These are phyloP conservation scores for Azemiops feae DNA, from an alignment of 2,113 vertebrate species.

Conservation along the genomic window DNA sequence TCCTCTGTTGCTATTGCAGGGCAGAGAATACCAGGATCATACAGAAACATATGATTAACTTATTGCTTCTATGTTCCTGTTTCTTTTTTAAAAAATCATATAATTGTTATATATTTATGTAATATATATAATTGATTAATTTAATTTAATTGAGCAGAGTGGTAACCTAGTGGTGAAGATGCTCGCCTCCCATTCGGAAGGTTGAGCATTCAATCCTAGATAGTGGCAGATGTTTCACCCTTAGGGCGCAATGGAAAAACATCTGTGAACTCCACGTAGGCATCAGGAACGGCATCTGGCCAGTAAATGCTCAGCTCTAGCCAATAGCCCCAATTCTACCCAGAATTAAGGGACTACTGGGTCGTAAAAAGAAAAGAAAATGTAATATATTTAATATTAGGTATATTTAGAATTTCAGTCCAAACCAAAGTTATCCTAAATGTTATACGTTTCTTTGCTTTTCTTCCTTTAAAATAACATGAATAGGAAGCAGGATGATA, in stretches of 20 bases:
- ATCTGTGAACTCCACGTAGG: background rate
- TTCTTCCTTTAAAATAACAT: slow-evolving; percentile 9
- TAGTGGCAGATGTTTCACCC: background rate
- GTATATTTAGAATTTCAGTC: background rate
- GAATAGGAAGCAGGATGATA: background rate
- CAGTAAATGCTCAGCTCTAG: background rate
- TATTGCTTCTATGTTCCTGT: background rate
- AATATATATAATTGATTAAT: background rate
- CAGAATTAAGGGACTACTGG: background rate
- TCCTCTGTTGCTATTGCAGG: background rate
- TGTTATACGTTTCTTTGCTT: background rate
- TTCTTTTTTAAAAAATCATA: background rate
- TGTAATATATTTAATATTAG: slow-evolving; percentile 4
- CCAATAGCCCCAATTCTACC: background rate
- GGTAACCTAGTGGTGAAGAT: background rate
- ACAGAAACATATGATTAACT: background rate
- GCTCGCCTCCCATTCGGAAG: background rate
- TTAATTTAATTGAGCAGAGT: background rate
- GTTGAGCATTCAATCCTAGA: background rate
- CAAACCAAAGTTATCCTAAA: background rate
- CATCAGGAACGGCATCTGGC: background rate
- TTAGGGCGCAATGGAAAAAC: background rate
- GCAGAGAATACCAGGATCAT: background rate
- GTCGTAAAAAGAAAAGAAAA: background rate
- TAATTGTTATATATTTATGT: background rate